Conservation (phyloP, 2,888 invertebrate genomes). For the Colostygia pectinataria region DNA sequence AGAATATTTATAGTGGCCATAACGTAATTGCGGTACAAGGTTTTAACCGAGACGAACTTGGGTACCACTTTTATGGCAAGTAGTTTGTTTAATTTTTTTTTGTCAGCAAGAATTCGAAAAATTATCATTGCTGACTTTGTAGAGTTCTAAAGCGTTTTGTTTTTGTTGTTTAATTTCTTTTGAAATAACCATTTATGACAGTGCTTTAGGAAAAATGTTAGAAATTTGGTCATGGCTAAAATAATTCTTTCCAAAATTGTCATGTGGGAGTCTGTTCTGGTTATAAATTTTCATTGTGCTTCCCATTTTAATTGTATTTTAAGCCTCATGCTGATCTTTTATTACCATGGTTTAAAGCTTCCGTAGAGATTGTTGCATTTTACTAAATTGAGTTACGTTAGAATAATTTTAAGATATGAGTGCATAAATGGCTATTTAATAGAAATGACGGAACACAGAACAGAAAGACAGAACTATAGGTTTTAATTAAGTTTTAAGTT, state of each 20-base stretch:
- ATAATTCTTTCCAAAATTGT: conserved; percentile 55
- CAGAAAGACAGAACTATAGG: too few relatives aligned
- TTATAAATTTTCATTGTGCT: conserved; percentile 54
- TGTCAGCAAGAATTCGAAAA: conserved; percentile 48
- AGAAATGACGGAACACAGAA: too few relatives aligned
- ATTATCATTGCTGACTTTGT: conserved; percentile 56
- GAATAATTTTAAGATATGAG: too few relatives aligned
- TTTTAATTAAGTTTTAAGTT: too few relatives aligned
- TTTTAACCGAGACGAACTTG: conserved; percentile 52
- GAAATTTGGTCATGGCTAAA: conserved; percentile 59
- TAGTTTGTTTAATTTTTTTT: conserved; percentile 61
- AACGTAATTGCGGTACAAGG: conserved; percentile 68
- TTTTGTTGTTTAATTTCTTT: conserved; percentile 34
- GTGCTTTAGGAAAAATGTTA: conserved; percentile 48
- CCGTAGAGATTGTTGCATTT: conserved; percentile 52
- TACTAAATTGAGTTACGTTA: conserved; percentile 37
- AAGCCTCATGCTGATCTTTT: conserved; percentile 54
- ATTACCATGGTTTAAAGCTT: conserved; percentile 55
- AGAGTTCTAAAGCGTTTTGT: conserved; percentile 42
- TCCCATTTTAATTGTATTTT: conserved; percentile 53
- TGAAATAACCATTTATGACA: conserved; percentile 13
- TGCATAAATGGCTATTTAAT: too few relatives aligned
- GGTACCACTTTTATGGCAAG: conserved; percentile 59
- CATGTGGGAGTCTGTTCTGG: conserved; percentile 53
- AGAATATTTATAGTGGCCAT: conserved; percentile 67